A percentile compares a stretch with the other conserved stretches of the same genome.
These are phyloP conservation scores for Aricia agestis DNA, from an alignment of 1,140 invertebrate genomes.

Conservation along the genomic window DNA sequence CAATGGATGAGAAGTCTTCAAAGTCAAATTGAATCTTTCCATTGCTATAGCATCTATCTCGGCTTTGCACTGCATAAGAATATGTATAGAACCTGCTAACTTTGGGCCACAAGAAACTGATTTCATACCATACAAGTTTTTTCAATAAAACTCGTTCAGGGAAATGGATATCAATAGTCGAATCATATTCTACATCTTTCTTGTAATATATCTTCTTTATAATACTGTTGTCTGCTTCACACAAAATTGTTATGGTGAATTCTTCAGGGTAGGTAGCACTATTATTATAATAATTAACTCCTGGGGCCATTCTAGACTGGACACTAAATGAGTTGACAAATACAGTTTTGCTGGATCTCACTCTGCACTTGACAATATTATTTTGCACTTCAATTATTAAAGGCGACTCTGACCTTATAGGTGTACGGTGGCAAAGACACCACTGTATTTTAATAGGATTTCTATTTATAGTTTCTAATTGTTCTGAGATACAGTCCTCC, in stretches of 20 bases:
- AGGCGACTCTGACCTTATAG: conserved; percentile 59
- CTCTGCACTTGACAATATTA: conserved; percentile 47
- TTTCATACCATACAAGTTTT: conserved; percentile 66
- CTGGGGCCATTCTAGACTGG: conserved; percentile 61
- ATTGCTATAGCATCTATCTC: conserved; percentile 49
- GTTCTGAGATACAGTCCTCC: conserved; percentile 23
- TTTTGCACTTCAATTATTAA: conserved; percentile 54
- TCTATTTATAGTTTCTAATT: conserved; percentile 33
- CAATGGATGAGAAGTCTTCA: conserved; percentile 52
- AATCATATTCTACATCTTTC: conserved; percentile 58
- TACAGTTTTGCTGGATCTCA: conserved; percentile 65
- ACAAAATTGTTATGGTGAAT: conserved; percentile 51
- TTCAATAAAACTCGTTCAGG: conserved; percentile 58
- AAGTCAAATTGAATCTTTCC: conserved; percentile 62
- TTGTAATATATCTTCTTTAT: conserved; percentile 48
- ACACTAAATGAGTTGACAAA: conserved; percentile 67
- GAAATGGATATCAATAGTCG: conserved; percentile 58
- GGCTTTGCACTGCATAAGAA: conserved; percentile 60
- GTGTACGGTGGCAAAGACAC: conserved; percentile 56
- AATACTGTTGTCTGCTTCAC: conserved; percentile 52
- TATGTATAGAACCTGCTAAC: conserved; percentile 43
- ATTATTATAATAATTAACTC: conserved; percentile 48
- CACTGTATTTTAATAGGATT: conserved; percentile 55
- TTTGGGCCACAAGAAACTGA: conserved; percentile 60
- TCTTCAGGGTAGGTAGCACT: conserved; percentile 50